Base-by-base conservation (phyloP, 1,140 invertebrate genomes). In the Pseudoatta argentina region DNA sequence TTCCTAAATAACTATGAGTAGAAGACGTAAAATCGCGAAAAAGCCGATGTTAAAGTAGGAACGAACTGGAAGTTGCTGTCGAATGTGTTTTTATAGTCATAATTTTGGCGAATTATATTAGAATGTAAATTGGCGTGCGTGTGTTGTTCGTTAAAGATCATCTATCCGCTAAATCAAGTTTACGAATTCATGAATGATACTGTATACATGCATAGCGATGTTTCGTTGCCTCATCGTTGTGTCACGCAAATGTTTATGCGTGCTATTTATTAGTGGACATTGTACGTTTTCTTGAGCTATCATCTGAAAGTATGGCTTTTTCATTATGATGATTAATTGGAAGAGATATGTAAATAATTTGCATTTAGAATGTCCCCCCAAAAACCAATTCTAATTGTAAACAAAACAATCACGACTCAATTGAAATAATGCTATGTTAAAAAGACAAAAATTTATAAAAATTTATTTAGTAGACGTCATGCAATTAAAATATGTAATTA, bases 141-240 rank as follows among this genome's bases (percentile, higher is more conserved):
- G 21, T 44, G 21, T 61, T 61, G 55, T 2, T 6, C 16, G 30
- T 76, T 76, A 76, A 76, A 76, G 55, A 34, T 76, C 73, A 61
- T 61, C 53, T 61, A 76, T 71, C 66, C 1, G 34, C 14, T 27
- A 81, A 71, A 81, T 81, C 34, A 55, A 21, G 51, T 69, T 57
- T 53, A 30, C 64, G 66, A 39, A 57, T 44, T 71, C 21, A 57
- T 71, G 64, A 81, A 81, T 81, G 53, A 2, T 8, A 44, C 51
- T 27, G 61, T 21, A 39, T 34, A 30, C 27, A 30, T 30, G 24
- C 18, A 44, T 34, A 16, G 18, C 59, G 24, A 10, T 24, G 24
- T 24, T 12, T 30, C 27, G 6, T 79, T 69, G 55, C 48, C 18
- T 71, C 51, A 71, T 27, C 48, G 30, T 8, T 51, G 51, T 21